phyloP scores from a whole-genome alignment of 2,797 vertebrate species.

The Strix occidentalis region DNA sequence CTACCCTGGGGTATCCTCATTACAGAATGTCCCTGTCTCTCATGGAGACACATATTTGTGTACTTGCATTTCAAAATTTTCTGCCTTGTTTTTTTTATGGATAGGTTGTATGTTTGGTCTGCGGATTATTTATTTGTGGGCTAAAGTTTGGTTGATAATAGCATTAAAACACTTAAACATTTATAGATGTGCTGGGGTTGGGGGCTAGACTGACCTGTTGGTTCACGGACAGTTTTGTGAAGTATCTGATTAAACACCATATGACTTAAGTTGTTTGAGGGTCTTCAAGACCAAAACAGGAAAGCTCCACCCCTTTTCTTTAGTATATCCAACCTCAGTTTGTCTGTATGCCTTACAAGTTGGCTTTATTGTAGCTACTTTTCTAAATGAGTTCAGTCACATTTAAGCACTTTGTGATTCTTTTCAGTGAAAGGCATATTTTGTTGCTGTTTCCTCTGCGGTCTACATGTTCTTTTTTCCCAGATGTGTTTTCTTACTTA shows the following conservation, averaged over 20 bases:
- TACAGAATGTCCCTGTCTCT: background rate
- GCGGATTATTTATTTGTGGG: background rate
- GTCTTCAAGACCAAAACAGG: background rate
- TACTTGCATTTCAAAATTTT: background rate
- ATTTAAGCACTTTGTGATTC: background rate
- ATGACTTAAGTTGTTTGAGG: background rate
- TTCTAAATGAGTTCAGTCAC: background rate
- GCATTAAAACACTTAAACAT: background rate
- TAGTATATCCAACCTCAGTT: background rate
- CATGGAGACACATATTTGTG: background rate
- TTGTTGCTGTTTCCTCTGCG: background rate
- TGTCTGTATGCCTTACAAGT: background rate
- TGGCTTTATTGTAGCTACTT: background rate
- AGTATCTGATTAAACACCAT: background rate
- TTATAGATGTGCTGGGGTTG: background rate
- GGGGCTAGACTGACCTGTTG: background rate
- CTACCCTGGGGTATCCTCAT: background rate
- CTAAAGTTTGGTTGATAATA: background rate
- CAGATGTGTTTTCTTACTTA: background rate
- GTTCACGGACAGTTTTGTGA: background rate
- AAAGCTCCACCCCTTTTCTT: background rate
- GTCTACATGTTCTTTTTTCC: fast-evolving
- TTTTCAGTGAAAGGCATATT: background rate
- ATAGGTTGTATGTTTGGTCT: background rate
- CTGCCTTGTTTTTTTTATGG: background rate